These are phyloP conservation scores for Pygocentrus nattereri DNA, from an alignment of 2,797 vertebrate species.

Conservation along the genomic window DNA sequence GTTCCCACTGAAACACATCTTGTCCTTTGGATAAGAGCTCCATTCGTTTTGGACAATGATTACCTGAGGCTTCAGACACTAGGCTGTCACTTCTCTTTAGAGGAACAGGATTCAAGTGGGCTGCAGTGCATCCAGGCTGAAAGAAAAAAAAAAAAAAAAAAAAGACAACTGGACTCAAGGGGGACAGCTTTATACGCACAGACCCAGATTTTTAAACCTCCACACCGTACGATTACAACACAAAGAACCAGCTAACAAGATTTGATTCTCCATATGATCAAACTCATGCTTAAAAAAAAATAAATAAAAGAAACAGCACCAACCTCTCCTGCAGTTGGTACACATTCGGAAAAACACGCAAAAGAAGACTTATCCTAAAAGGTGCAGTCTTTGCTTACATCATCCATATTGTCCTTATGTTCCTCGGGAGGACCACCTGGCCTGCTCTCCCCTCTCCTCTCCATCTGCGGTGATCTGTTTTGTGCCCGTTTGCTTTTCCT, in stretches of 20 bases:
- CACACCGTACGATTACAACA: not conserved
- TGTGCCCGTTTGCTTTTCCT: slow-evolving; percentile 75
- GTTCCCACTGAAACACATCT: not conserved
- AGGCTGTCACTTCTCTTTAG: slow-evolving; percentile 85
- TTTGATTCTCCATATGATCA: no score
- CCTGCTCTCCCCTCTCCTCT: slow-evolving; percentile 58
- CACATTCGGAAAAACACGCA: not conserved
- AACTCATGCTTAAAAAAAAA: not conserved
- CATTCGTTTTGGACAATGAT: not conserved
- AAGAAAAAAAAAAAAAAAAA: slow-evolving; percentile 57
- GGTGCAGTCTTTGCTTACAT: slow-evolving; percentile 69
- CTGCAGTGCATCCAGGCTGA: slow-evolving; percentile 75
- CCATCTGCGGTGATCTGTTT: slow-evolving; percentile 40
- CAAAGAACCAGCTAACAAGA: not conserved
- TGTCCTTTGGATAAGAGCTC: not conserved
- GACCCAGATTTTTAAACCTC: not conserved
- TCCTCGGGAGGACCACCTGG: slow-evolving; percentile 56
- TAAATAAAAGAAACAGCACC: not conserved
- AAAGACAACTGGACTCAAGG: slow-evolving; percentile 15
- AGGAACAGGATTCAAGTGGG: slow-evolving; percentile 75
- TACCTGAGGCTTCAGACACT: slow-evolving; percentile 90
- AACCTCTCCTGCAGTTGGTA: not conserved
- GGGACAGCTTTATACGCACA: slow-evolving; percentile 22
- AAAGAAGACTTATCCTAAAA: not conserved
- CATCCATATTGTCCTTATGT: slow-evolving; percentile 62